Conservation (phyloP, 2,888 invertebrate genomes). For the Drosophila incognita region DNA sequence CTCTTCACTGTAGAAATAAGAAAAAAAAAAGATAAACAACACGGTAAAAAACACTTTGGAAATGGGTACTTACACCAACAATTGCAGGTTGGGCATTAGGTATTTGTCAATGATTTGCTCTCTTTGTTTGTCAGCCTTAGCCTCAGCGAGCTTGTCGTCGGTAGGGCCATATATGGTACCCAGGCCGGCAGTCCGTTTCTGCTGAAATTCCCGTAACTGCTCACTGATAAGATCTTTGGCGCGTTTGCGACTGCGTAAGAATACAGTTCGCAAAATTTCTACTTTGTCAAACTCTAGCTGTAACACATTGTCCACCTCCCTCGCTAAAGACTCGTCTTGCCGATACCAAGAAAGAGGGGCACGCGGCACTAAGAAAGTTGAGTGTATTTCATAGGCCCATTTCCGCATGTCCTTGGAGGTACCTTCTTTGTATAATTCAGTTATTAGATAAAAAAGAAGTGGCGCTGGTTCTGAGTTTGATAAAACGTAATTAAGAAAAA, state of each 20-base stretch:
- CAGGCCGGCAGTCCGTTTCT: slow-evolving; percentile 94
- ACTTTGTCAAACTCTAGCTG: slow-evolving; percentile 94
- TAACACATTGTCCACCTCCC: slow-evolving; percentile 95
- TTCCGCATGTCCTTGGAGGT: slow-evolving; percentile 95
- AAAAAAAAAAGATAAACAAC: not conserved
- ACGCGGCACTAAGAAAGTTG: slow-evolving; percentile 96
- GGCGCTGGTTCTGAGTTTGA: slow-evolving; percentile 92
- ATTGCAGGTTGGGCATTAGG: slow-evolving; percentile 90
- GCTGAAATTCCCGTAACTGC: slow-evolving; percentile 87
- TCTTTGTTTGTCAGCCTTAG: slow-evolving; percentile 91
- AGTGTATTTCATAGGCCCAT: slow-evolving; percentile 99
- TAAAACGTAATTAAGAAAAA: slow-evolving; percentile 96
- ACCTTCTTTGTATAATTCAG: slow-evolving; percentile 94
- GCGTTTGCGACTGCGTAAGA: slow-evolving; percentile 93
- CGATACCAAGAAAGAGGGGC: slow-evolving; percentile 86
- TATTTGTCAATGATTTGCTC: slow-evolving; percentile 91
- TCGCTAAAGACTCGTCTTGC: slow-evolving; percentile 91
- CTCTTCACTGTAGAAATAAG: slow-evolving; percentile 86
- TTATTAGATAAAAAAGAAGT: slow-evolving; percentile 92
- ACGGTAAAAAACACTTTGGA: not conserved
- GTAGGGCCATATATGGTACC: slow-evolving; percentile 95
- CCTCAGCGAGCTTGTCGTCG: slow-evolving; percentile 91
- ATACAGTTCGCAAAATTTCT: slow-evolving; percentile 94
- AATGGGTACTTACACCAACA: slow-evolving; percentile 87
- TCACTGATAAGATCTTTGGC: slow-evolving; percentile 84